Evolutionary conservation across 2,888 invertebrate genomes (phyloP).

Genomic region (Notodonta ziczac): DNA sequence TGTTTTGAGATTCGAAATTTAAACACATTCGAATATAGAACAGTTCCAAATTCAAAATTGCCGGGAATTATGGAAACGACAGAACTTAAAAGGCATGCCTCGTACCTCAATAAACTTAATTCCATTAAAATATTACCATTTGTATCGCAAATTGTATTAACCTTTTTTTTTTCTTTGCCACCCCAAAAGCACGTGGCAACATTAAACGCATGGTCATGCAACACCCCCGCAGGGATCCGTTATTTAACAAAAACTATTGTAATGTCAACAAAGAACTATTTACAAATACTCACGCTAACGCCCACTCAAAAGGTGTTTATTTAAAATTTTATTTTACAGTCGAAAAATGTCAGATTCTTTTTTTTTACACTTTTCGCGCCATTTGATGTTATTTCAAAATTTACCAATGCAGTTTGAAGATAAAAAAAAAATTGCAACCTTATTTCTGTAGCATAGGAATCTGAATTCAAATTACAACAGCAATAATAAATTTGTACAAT

Average conservation of each 20-base stretch:
- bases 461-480: slow-evolving; percentile 12
- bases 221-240: slow-evolving; percentile 44
- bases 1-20: too few species aligned
- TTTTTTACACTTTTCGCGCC: slow-evolving; percentile 78
- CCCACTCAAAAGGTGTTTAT: slow-evolving; percentile 85
- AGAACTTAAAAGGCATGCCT: too few species aligned
- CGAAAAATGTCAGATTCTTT: slow-evolving; percentile 73
- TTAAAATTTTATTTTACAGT: slow-evolving; percentile 77
- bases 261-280: slow-evolving; percentile 77
- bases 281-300: slow-evolving; percentile 81
- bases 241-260: slow-evolving; percentile 64
- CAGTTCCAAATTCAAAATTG: too few species aligned
- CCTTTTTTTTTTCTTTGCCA: background rate
- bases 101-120: background rate
- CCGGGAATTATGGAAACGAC: too few species aligned
- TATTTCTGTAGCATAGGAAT: slow-evolving; percentile 37
- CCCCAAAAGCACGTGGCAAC: slow-evolving; percentile 49
- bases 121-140: background rate
- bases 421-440: slow-evolving; percentile 30
- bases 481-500: slow-evolving; percentile 19
- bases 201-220: slow-evolving; percentile 40
- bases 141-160: background rate
- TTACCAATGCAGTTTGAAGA: slow-evolving; percentile 23
- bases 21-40: too few species aligned
- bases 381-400: slow-evolving; percentile 78